Evolutionary conservation across 2,113 vertebrate genomes (phyloP).

Genomic region (Sardina pilchardus): DNA sequence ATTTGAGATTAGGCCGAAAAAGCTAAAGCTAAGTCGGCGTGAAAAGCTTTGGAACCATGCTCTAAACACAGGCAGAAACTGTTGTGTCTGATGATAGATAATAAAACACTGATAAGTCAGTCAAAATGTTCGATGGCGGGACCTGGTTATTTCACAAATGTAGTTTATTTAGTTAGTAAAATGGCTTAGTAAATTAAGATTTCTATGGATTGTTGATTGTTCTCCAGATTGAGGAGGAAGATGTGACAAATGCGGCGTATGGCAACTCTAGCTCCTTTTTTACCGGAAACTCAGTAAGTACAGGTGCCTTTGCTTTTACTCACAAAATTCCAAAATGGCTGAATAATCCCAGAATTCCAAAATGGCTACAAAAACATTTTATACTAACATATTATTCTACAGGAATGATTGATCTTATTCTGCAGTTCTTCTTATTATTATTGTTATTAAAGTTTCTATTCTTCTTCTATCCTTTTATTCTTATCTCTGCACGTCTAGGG

Average conservation of each 20-base stretch:
- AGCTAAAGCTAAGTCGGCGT: no score
- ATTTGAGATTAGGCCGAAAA: no score
- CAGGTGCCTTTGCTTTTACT: neutral
- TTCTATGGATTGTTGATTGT: neutral
- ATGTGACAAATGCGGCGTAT: slow-evolving; percentile 87
- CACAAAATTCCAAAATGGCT: neutral
- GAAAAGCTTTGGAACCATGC: no score
- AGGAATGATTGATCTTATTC: neutral
- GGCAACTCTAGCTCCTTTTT: slow-evolving; percentile 92
- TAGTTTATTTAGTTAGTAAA: neutral
- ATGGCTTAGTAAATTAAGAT: neutral
- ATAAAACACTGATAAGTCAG: neutral
- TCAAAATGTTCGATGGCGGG: no score
- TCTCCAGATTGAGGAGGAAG: slow-evolving; percentile 81
- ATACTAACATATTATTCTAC: neutral
- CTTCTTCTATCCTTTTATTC: neutral
- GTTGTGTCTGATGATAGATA: no score
- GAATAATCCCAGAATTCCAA: neutral
- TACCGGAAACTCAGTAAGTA: slow-evolving; percentile 74
- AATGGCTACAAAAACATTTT: neutral
- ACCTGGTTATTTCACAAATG: neutral
- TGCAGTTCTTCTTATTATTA: no score
- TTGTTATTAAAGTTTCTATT: no score
- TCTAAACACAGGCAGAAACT: no score
- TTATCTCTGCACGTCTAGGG: slow-evolving; percentile 46